Evolutionary conservation across 1,140 invertebrate species (phyloP).

Genomic region (Procambarus clarkii): DNA sequence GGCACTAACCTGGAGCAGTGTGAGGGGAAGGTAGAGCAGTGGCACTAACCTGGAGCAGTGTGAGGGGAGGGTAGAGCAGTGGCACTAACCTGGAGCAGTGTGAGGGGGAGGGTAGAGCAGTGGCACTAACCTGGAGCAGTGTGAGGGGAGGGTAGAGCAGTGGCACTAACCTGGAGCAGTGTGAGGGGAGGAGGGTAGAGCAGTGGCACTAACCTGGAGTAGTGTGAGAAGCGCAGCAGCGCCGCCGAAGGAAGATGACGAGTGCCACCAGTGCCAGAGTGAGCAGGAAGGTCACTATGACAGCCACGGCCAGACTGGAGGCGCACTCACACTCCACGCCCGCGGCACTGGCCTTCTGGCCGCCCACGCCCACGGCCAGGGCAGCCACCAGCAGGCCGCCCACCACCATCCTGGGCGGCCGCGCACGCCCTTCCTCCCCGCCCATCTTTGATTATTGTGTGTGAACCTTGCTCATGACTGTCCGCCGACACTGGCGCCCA

Average conservation of each 20-base stretch:
- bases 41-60: too few relatives aligned
- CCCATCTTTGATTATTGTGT: neutral
- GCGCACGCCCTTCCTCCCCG: neutral
- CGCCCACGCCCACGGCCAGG: constrained; percentile 30
- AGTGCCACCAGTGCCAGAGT: neutral
- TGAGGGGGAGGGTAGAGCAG: too few relatives aligned
- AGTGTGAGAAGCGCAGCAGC: neutral
- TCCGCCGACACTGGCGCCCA: neutral
- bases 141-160: too few relatives aligned
- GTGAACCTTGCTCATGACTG: neutral
- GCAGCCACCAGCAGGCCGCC: constrained; percentile 17
- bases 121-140: too few relatives aligned
- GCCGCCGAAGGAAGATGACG: neutral
- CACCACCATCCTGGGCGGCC: neutral
- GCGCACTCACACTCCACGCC: constrained; percentile 26
- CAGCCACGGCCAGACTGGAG: constrained; percentile 1
- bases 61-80: too few relatives aligned
- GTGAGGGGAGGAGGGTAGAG: neutral
- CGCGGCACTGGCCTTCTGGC: constrained; percentile 5
- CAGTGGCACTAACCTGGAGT: neutral
- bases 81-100: too few relatives aligned
- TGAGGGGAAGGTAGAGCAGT: too few relatives aligned
- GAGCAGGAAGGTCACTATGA: constrained; percentile 1
- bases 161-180: neutral
- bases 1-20: too few relatives aligned